Conservation (phyloP, 2,888 invertebrate genomes). For the Pyrocoelia pectoralis region DNA sequence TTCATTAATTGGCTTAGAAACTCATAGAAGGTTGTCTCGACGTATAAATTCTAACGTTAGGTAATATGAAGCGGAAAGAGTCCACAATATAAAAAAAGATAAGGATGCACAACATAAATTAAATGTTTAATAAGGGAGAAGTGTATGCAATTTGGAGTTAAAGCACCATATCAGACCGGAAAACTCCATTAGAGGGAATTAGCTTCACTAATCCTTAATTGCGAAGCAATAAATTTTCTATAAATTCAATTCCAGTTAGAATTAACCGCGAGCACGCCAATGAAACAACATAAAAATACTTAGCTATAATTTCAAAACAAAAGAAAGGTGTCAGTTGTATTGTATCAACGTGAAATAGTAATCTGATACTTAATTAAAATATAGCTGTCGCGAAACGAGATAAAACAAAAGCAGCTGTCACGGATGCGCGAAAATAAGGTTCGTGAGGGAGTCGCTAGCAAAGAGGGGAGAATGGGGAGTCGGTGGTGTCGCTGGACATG, state of each 20-base stretch:
- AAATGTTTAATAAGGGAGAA: constrained; percentile 1
- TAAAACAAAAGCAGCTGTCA: background rate
- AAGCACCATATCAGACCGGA: constrained; percentile 3
- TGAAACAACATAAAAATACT: constrained; percentile 7
- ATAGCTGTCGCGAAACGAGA: background rate
- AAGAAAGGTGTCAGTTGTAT: background rate
- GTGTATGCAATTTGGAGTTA: constrained; percentile 4
- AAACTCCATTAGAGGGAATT: constrained; percentile 14
- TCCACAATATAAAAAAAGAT: too few species aligned
- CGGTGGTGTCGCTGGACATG: too few species aligned
- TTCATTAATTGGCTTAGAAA: too few species aligned
- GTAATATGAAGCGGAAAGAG: too few species aligned
- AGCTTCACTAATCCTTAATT: constrained; percentile 14
- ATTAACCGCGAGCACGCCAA: constrained; percentile 14
- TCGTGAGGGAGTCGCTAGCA: background rate
- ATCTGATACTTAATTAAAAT: background rate
- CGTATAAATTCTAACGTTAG: too few species aligned
- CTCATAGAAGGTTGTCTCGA: too few species aligned
- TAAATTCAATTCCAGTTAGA: constrained; percentile 14
- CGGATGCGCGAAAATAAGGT: background rate
- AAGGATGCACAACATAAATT: background rate
- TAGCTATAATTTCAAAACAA: background rate
- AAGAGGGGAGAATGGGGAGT: background rate
- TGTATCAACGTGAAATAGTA: background rate
- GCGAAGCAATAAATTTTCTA: constrained; percentile 7